These are phyloP conservation scores for Anas bahamensis DNA, from an alignment of 2,797 vertebrate genomes.

Conservation along the genomic window DNA sequence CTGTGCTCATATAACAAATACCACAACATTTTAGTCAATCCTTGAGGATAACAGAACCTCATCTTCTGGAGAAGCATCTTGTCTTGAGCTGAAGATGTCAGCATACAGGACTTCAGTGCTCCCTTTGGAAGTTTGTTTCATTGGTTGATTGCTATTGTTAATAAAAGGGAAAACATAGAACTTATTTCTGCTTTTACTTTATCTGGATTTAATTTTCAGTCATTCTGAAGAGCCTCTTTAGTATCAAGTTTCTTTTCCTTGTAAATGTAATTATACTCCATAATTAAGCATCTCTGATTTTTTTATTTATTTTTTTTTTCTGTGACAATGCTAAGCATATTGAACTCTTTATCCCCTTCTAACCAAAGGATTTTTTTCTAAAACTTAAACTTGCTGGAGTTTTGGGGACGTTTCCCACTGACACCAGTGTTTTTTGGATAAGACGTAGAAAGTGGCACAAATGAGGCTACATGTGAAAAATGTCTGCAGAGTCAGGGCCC, in stretches of 20 bases:
- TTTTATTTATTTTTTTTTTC: neutral
- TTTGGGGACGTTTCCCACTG: neutral
- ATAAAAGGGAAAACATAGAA: neutral
- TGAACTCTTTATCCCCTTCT: neutral
- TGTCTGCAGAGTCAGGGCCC: slow-evolving; percentile 2
- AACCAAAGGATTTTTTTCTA: neutral
- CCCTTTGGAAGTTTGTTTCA: neutral
- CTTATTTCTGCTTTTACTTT: neutral
- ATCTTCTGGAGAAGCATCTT: neutral
- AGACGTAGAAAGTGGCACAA: neutral
- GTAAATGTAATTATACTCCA: neutral
- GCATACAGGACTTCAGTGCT: neutral
- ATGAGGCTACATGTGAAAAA: neutral
- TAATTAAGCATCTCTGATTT: neutral
- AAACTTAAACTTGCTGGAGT: neutral
- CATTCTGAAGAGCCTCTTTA: neutral
- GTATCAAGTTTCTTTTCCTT: neutral
- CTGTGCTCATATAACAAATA: neutral
- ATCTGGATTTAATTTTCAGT: neutral
- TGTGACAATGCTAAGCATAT: neutral
- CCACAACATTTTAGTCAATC: neutral
- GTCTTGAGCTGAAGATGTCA: neutral
- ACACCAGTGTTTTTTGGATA: neutral
- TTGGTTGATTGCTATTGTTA: neutral
- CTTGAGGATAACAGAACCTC: neutral